Percentiles rank a stretch among this genome's conserved stretches.
phyloP scores from a whole-genome alignment of 2,888 invertebrate genomes.

The Drosophila barbarae region DNA sequence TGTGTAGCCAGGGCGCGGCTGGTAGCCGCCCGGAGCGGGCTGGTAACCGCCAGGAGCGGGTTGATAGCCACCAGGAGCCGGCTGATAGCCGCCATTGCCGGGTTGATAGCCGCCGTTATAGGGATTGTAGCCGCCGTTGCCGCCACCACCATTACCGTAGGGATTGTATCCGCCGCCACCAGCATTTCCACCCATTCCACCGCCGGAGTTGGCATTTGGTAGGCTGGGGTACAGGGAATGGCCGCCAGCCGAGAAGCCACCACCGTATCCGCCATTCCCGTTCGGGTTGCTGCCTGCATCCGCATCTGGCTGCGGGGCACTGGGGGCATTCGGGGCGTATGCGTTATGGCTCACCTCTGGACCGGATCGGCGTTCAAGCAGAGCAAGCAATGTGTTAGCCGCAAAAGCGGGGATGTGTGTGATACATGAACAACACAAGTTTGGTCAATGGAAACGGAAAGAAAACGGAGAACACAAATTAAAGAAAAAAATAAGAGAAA shows the following conservation, averaged over 20 bases:
- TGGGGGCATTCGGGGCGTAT: slow-evolving; percentile 72
- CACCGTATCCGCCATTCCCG: slow-evolving; percentile 77
- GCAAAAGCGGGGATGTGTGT: slow-evolving; percentile 41
- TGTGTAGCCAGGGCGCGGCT: slow-evolving; percentile 64
- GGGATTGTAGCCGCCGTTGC: slow-evolving; percentile 51
- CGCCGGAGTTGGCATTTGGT: slow-evolving; percentile 57
- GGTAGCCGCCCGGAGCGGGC: slow-evolving; percentile 54
- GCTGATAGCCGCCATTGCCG: slow-evolving; percentile 52
- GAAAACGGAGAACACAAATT: slow-evolving; percentile 15
- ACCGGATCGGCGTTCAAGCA: slow-evolving; percentile 5
- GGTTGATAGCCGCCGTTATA: slow-evolving; percentile 65
- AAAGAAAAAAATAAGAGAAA: neutral
- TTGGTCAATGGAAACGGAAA: slow-evolving; percentile 6
- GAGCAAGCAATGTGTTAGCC: slow-evolving; percentile 30
- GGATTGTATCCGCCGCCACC: slow-evolving; percentile 4
- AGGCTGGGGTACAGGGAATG: slow-evolving; percentile 77
- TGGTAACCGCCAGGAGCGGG: slow-evolving; percentile 62
- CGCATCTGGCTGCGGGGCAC: slow-evolving; percentile 67
- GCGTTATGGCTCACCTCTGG: slow-evolving; percentile 68
- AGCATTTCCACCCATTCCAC: slow-evolving; percentile 4
- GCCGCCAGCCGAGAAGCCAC: slow-evolving; percentile 78
- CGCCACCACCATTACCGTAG: slow-evolving; percentile 12
- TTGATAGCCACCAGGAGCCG: slow-evolving; percentile 69
- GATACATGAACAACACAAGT: slow-evolving; percentile 1
- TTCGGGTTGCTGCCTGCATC: slow-evolving; percentile 54